Evolutionary conservation across 2,888 invertebrate species (phyloP).

Genomic region (Eristalinus aeneus): DNA sequence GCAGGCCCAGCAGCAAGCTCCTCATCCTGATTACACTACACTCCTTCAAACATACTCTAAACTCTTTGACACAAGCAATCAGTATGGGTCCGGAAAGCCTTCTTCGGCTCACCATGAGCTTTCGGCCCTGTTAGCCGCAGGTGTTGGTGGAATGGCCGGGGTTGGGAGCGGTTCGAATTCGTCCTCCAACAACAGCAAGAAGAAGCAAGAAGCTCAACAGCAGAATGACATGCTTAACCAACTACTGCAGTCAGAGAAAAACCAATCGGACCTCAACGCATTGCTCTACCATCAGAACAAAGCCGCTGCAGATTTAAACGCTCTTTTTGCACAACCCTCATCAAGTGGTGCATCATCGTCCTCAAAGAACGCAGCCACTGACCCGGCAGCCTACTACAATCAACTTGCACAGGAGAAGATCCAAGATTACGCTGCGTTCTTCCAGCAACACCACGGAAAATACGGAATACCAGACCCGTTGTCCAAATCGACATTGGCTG

Average conservation of each 20-base stretch:
- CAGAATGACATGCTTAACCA: constrained; percentile 79
- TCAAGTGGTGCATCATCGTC: constrained; percentile 71
- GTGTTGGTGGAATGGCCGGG: constrained; percentile 72
- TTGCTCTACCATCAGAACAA: constrained; percentile 79
- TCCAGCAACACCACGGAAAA: constrained; percentile 80
- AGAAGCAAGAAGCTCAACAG: constrained; percentile 66
- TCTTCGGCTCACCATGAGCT: constrained; percentile 76
- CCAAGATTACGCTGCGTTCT: constrained; percentile 82
- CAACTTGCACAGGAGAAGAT: constrained; percentile 81
- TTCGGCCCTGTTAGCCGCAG: constrained; percentile 76
- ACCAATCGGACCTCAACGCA: constrained; percentile 78
- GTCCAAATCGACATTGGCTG: constrained; percentile 87
- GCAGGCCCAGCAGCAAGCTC: constrained; percentile 74
- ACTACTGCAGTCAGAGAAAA: constrained; percentile 78
- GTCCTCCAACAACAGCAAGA: constrained; percentile 54
- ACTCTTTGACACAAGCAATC: constrained; percentile 78
- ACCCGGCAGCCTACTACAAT: constrained; percentile 78
- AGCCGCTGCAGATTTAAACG: constrained; percentile 78
- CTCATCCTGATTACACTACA: constrained; percentile 77
- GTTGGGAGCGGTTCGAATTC: constrained; percentile 51
- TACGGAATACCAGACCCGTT: constrained; percentile 87
- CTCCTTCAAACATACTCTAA: constrained; percentile 79
- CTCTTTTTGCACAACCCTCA: constrained; percentile 78
- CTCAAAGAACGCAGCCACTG: constrained; percentile 73
- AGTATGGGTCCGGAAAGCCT: constrained; percentile 74